phyloP scores from a whole-genome alignment of 2,888 invertebrate genomes.

The Calliscelio sp. region DNA sequence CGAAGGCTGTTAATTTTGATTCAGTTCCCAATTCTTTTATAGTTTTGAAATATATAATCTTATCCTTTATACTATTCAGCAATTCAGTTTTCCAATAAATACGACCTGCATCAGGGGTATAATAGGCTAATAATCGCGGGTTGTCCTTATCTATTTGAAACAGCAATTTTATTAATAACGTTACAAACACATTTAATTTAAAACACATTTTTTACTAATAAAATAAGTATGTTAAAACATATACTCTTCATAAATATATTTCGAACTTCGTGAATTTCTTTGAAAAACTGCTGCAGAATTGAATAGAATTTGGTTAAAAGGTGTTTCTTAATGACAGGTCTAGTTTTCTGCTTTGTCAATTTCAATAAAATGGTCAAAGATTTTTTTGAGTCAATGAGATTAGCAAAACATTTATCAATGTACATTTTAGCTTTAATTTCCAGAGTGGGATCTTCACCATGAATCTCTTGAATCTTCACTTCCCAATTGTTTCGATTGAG shows the following conservation, averaged over 20 bases:
- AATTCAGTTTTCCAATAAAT: constrained; percentile 95
- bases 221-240: constrained; percentile 53
- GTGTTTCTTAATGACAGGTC: constrained; percentile 90
- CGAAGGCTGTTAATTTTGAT: constrained; percentile 91
- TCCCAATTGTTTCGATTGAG: constrained; percentile 95
- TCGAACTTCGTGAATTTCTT: constrained; percentile 92
- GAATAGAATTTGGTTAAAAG: constrained; percentile 94
- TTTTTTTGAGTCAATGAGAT: constrained; percentile 92
- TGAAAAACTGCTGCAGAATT: constrained; percentile 93
- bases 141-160: constrained; percentile 87
- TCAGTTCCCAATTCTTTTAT: constrained; percentile 91
- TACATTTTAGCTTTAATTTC: constrained; percentile 94
- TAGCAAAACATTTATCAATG: constrained; percentile 94
- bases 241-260: constrained; percentile 89
- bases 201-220: neutral
- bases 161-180: neutral
- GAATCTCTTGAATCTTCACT: constrained; percentile 92
- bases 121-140: constrained; percentile 91
- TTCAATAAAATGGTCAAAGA: constrained; percentile 93
- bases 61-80: constrained; percentile 92
- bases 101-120: constrained; percentile 93
- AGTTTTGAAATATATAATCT: constrained; percentile 92
- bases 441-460: constrained; percentile 89
- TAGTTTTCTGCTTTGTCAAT: constrained; percentile 92
- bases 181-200: neutral